phyloP scores from a whole-genome alignment of 2,888 invertebrate species.

The Myathropa florea region DNA sequence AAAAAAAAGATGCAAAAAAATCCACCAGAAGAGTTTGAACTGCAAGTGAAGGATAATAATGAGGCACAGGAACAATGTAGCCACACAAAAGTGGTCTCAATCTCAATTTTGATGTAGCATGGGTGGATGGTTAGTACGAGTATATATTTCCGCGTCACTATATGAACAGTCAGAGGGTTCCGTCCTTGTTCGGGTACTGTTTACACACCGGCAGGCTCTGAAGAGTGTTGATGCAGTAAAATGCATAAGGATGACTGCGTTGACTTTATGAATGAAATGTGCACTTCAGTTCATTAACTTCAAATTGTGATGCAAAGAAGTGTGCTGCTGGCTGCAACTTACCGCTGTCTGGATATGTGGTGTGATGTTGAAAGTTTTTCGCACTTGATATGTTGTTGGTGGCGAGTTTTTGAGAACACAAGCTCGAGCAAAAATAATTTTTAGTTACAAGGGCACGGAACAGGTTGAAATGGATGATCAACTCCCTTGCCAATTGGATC shows the following conservation, averaged over 20 bases:
- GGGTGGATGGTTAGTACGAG: conserved; percentile 29
- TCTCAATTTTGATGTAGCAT: conserved; percentile 51
- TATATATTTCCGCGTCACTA: conserved; percentile 57
- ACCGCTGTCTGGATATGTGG: neutral
- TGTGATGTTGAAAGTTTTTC: neutral
- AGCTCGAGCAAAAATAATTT: neutral
- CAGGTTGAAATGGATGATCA: neutral
- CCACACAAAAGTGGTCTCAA: conserved; percentile 63
- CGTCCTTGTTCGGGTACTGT: conserved; percentile 52
- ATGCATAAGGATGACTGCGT: conserved; percentile 35
- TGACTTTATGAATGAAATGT: conserved; percentile 58
- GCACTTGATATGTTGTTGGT: neutral
- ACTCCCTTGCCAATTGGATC: neutral
- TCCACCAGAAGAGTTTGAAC: conserved; percentile 32
- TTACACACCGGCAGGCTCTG: conserved; percentile 18
- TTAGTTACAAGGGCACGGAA: neutral
- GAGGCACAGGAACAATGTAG: conserved; percentile 54
- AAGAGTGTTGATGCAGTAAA: conserved; percentile 23
- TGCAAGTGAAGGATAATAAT: conserved; percentile 55
- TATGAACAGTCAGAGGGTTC: conserved; percentile 54
- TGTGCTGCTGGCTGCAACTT: neutral
- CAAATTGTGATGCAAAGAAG: neutral
- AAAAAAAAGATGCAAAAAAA: conserved; percentile 13
- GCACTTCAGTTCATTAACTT: conserved; percentile 58
- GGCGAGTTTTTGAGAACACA: neutral